phyloP scores from a whole-genome alignment of 92 coral and sea anemone species.

The Plumapathes pennacea region DNA sequence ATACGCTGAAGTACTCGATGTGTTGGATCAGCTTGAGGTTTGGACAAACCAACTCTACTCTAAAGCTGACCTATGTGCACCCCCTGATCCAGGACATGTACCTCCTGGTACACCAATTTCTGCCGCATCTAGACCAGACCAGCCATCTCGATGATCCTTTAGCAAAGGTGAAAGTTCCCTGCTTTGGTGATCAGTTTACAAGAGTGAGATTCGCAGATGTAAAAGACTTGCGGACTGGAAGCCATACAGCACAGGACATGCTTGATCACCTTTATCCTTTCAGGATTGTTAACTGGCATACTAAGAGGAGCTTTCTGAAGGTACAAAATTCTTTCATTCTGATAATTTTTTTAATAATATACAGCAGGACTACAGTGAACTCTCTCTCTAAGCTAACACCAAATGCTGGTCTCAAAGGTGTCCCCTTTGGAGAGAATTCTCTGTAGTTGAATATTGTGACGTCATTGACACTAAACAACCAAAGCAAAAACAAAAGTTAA shows the following conservation, averaged over 20 bases:
- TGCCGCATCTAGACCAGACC: conserved; percentile 25
- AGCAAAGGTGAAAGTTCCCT: conserved; percentile 24
- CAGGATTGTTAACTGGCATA: conserved; percentile 47
- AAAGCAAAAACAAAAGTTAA: too few relatives aligned
- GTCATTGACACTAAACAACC: too few relatives aligned
- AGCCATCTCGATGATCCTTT: conserved; percentile 36
- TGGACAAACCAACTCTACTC: conserved; percentile 33
- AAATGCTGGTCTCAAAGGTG: too few relatives aligned
- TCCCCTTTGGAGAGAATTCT: too few relatives aligned
- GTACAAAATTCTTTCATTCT: conserved; percentile 1
- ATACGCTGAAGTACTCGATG: conserved; percentile 49
- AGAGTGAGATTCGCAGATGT: conserved; percentile 46
- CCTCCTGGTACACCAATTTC: conserved; percentile 32
- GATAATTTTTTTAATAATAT: too few relatives aligned
- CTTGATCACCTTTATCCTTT: conserved; percentile 41
- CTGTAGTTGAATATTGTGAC: too few relatives aligned
- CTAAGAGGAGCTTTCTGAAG: conserved; percentile 40
- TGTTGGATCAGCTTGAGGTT: conserved; percentile 40
- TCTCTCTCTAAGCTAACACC: too few relatives aligned
- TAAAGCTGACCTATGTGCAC: conserved; percentile 34
- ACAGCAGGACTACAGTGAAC: too few relatives aligned
- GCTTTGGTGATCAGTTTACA: conserved; percentile 42
- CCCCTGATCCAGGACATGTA: conserved; percentile 5
- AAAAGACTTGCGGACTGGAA: conserved; percentile 45
- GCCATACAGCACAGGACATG: conserved; percentile 44